These are phyloP conservation scores for Microvelia longipes DNA, from an alignment of 1,140 invertebrate species.

Conservation along the genomic window DNA sequence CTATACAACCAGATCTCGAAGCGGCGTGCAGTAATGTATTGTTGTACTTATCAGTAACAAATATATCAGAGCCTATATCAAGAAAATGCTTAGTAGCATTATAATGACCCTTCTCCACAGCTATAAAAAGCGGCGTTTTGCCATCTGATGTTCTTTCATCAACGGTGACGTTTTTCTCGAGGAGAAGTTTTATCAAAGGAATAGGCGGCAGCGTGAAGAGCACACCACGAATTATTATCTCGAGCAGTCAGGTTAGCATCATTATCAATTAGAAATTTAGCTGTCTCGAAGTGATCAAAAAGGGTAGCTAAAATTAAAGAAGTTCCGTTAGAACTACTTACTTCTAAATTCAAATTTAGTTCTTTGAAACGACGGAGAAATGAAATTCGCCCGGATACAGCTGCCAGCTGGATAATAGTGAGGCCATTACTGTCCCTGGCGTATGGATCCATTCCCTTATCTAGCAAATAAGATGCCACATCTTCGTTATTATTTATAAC, in stretches of 20 bases:
- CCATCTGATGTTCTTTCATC: background rate
- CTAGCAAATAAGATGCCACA: background rate
- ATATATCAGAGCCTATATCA: background rate
- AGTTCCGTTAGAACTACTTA: background rate
- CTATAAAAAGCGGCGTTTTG: background rate
- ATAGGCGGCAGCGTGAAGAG: background rate
- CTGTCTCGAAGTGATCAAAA: background rate
- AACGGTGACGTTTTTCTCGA: background rate
- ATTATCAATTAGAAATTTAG: background rate
- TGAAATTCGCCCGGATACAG: background rate
- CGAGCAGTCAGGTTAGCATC: background rate
- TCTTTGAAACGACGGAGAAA: background rate
- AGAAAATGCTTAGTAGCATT: background rate
- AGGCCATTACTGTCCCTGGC: background rate
- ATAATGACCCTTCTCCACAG: background rate
- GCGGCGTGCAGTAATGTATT: background rate
- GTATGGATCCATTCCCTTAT: background rate
- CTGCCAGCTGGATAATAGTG: background rate
- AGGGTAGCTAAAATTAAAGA: background rate
- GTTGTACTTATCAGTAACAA: background rate
- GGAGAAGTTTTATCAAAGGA: background rate
- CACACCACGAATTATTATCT: background rate
- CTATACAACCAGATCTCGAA: background rate
- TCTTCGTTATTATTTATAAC: background rate
- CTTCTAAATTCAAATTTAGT: background rate